Evolutionary conservation across 2,888 invertebrate species (phyloP).

Genomic region (Sarcophaga rosellei): DNA sequence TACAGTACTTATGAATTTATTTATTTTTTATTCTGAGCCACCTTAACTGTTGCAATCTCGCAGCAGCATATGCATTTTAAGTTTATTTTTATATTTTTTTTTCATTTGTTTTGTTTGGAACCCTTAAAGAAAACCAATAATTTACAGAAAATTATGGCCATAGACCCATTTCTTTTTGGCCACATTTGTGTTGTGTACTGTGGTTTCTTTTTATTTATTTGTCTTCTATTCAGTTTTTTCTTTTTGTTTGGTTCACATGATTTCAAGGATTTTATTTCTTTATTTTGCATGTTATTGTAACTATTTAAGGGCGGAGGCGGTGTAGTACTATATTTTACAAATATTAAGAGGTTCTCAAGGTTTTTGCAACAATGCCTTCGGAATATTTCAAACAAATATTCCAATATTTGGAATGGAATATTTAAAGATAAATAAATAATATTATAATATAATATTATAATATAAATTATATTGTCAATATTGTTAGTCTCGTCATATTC

Average conservation of each 20-base stretch:
- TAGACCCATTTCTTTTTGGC: conserved; percentile 43
- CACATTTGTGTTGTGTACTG: conserved; percentile 52
- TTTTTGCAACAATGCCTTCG: background rate
- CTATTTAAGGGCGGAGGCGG: background rate
- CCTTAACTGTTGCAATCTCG: no score
- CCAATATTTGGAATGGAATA: background rate
- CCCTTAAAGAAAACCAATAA: conserved; percentile 47
- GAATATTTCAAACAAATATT: background rate
- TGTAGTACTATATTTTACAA: background rate
- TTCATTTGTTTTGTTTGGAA: conserved; percentile 2
- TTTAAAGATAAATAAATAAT: no score
- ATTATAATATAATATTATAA: no score
- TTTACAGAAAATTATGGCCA: conserved; percentile 30
- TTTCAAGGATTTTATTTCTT: background rate
- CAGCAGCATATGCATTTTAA: no score
- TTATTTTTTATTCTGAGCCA: background rate
- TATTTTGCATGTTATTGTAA: background rate
- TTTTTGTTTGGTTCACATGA: background rate
- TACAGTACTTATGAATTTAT: background rate
- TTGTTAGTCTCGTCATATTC: no score
- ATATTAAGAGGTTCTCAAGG: background rate
- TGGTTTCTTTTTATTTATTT: conserved; percentile 50
- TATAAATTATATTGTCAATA: no score
- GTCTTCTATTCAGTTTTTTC: conserved; percentile 36
- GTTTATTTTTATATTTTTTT: background rate